Conservation (phyloP, 1,140 invertebrate genomes). For the Riptortus pedestris region DNA sequence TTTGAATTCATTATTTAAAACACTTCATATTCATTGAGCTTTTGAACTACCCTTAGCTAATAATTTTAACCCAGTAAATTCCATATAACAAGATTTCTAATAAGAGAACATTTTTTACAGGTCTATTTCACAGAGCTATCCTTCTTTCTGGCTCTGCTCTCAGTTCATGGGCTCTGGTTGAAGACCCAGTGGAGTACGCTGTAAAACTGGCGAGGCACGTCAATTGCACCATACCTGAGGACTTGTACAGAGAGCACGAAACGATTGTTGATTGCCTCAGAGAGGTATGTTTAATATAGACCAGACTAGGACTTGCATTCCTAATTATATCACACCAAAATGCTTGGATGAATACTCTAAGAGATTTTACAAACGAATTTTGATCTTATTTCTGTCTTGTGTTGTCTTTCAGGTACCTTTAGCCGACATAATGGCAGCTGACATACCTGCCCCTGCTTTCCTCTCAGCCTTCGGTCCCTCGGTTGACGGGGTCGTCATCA, state of each 20-base stretch:
- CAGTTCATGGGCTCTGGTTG: slow-evolving; percentile 85
- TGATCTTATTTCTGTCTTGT: no score
- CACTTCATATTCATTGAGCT: no score
- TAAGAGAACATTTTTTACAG: no score
- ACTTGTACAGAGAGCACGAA: slow-evolving; percentile 60
- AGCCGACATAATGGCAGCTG: slow-evolving; percentile 62
- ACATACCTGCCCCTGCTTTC: slow-evolving; percentile 72
- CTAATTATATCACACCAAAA: background rate
- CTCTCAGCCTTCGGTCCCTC: slow-evolving; percentile 74
- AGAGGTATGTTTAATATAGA: slow-evolving; percentile 40
- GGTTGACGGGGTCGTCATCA: slow-evolving; percentile 77
- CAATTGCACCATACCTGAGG: slow-evolving; percentile 74
- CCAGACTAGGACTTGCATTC: background rate
- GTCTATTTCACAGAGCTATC: slow-evolving; percentile 72
- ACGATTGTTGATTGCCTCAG: slow-evolving; percentile 69
- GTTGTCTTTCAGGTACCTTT: slow-evolving; percentile 39
- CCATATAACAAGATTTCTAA: no score
- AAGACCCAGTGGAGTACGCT: slow-evolving; percentile 78
- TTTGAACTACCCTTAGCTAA: no score
- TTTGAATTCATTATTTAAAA: no score
- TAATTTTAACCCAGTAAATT: no score
- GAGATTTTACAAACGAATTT: no score
- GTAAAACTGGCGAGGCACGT: slow-evolving; percentile 69
- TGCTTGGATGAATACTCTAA: no score
- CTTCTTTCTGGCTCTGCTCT: slow-evolving; percentile 83